phyloP scores from a whole-genome alignment of 1,140 invertebrate genomes.

The Drosophila azteca region DNA sequence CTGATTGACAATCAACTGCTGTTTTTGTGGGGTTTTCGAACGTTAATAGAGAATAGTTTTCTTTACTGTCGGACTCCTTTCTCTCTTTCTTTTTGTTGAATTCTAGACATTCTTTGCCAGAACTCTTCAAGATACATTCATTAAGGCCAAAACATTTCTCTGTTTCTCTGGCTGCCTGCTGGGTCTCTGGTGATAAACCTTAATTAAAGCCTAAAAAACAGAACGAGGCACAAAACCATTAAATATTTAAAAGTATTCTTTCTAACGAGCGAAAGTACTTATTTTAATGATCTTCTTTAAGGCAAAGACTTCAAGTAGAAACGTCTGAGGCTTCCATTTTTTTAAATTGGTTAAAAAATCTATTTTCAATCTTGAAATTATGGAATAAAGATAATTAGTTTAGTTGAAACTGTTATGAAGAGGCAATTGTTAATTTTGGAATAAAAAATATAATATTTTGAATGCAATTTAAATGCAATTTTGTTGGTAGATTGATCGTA shows the following conservation, averaged over 20 bases:
- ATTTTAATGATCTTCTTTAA: conserved; percentile 22
- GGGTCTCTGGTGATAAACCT: conserved; percentile 1
- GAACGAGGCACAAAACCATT: conserved; percentile 1
- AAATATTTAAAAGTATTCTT: neutral
- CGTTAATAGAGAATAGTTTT: too few relatives aligned
- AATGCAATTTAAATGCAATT: too few relatives aligned
- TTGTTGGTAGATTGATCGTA: too few relatives aligned
- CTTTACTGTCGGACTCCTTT: neutral
- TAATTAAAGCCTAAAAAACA: conserved; percentile 2
- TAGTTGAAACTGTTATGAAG: too few relatives aligned
- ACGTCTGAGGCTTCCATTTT: neutral
- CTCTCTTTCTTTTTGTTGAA: neutral
- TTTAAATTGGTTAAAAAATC: conserved; percentile 7
- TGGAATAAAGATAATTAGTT: too few relatives aligned
- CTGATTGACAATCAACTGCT: too few relatives aligned
- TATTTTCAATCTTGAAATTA: neutral
- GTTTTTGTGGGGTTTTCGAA: too few relatives aligned
- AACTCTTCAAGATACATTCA: neutral
- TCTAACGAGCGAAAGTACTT: conserved; percentile 32
- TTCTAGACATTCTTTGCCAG: neutral
- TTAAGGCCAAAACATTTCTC: neutral
- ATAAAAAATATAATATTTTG: too few relatives aligned
- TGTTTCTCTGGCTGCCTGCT: neutral
- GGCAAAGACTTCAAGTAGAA: conserved; percentile 9
- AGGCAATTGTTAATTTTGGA: too few relatives aligned